Evolutionary conservation across 2,113 vertebrate species (phyloP).

Genomic region (Ancistrus triradiatus): DNA sequence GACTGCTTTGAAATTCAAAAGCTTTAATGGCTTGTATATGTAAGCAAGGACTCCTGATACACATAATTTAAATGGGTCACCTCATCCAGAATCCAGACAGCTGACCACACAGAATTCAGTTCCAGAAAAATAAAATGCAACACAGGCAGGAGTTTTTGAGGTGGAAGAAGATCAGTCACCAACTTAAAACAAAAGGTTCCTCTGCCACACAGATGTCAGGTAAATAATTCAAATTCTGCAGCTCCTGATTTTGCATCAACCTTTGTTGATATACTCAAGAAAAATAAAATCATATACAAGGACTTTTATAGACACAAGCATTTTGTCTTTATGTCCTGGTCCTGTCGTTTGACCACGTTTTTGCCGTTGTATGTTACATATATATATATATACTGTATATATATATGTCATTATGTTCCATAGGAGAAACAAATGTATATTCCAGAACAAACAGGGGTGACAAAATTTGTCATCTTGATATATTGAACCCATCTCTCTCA

Average conservation of each 20-base stretch:
- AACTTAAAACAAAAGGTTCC: constrained; percentile 34
- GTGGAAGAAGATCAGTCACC: constrained; percentile 20
- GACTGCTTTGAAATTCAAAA: constrained; percentile 46
- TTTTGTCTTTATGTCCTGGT: no score
- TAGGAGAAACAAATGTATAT: no score
- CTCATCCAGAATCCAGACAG: constrained; percentile 1
- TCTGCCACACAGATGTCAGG: constrained; percentile 35
- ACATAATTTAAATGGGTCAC: constrained; percentile 25
- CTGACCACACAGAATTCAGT: constrained; percentile 5
- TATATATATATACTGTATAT: no score
- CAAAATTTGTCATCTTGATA: no score
- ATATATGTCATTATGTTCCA: no score
- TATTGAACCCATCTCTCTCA: no score
- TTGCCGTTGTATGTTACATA: no score
- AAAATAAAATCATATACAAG: no score
- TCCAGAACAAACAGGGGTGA: no score
- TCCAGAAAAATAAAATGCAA: not conserved
- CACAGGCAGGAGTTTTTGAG: constrained; percentile 1
- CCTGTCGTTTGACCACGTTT: no score
- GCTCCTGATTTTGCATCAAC: constrained; percentile 39
- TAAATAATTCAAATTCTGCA: constrained; percentile 40
- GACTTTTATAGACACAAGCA: no score
- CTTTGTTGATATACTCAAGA: no score
- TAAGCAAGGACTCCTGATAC: constrained; percentile 15
- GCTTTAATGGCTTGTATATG: constrained; percentile 36